Evolutionary conservation across 1,140 invertebrate genomes (phyloP), one percentile per base, ranked within the genome.

Genomic region (Lethrus apterus): DNA sequence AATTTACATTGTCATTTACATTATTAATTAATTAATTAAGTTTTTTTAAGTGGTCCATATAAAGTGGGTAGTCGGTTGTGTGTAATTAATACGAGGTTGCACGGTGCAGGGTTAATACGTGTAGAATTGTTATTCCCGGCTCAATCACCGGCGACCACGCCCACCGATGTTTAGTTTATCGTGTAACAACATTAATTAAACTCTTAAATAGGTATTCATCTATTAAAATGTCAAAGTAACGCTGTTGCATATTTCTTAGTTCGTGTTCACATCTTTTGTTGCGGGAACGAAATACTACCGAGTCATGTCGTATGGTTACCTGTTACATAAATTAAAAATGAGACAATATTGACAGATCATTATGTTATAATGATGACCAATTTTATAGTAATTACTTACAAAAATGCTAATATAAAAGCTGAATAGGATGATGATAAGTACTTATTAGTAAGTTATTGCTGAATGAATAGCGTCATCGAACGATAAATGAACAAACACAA

Each of bases 121-220:
- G 19, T 19, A 36, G 21, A 35, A 35, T 46, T 42, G 36, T 51
- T 46, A 36, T 35, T 44, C 36, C 34, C 31, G 41, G 45, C 41
- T 51, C 50, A 47, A 46, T 50, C 51, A 54, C 38, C 26, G 38
- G 3, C 29, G 21, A 42, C 15, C 44, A 42, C 51, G 47, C 51
- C 51, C 51, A 50, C 36, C 24, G 26, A 54, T 47, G 41, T 54
- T 54, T 54, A 54, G 47, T 50, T 46, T 50, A 54, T 54, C 51
- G 42, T 47, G 48, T 54, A 50, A 54, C 51, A 54, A 54, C 51
- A 54, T 54, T 54, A 54, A 54, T 54, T 52, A 48, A 52, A 48
- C 31, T 48, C 50, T 52, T 52, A 52, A 52, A 52, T 47, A 52
- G 50, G 50, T 52, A 52, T 47, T 34, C 44, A 34, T 52, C 50